phyloP scores from a whole-genome alignment of 2,113 vertebrate species.

The Shinisaurus crocodilurus region DNA sequence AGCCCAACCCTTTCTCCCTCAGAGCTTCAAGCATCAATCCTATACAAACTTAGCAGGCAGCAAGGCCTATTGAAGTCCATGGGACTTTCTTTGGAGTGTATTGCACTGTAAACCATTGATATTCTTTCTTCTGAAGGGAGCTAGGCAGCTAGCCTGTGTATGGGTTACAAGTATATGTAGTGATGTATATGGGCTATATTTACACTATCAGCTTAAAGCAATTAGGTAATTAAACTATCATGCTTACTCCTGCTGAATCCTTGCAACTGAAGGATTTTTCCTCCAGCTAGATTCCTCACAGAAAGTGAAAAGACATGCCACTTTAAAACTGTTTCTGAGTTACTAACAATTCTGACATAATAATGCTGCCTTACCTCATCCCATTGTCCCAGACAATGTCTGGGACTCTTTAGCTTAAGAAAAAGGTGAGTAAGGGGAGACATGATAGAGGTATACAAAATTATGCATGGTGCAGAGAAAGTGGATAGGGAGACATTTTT shows the following conservation, averaged over 20 bases:
- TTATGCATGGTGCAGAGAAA: too few species aligned
- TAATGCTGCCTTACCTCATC: background rate
- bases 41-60: background rate
- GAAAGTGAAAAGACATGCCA: background rate
- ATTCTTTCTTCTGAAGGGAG: background rate
- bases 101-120: background rate
- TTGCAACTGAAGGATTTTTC: background rate
- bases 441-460: too few species aligned
- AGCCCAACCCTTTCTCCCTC: too few species aligned
- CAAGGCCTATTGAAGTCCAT: too few species aligned
- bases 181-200: background rate
- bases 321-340: background rate
- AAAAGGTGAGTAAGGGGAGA: too few species aligned
- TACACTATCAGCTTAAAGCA: background rate
- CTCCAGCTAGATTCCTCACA: background rate
- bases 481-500: too few species aligned
- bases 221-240: background rate
- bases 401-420: too few species aligned
- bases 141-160: background rate
- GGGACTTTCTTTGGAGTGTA: background rate
- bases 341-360: background rate
- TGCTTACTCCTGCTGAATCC: background rate
- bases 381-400: background rate
- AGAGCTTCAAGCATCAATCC: too few species aligned
- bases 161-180: background rate